phyloP scores from a whole-genome alignment of 2,113 vertebrate species.

The Edolisoma coerulescens region DNA sequence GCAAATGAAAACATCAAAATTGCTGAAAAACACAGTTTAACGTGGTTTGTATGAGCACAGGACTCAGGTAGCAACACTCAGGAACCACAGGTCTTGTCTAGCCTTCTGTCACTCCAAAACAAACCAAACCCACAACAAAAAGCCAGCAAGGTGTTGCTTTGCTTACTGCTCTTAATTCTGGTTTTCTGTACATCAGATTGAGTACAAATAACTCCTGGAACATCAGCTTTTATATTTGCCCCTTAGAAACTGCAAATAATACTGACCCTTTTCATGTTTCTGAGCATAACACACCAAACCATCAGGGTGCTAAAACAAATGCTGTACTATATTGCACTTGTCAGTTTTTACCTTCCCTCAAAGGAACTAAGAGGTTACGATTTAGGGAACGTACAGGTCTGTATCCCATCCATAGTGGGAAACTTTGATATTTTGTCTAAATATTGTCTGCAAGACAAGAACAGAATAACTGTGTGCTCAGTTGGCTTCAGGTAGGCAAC shows the following conservation, averaged over 20 bases:
- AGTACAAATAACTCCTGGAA: not conserved
- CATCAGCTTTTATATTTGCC: not conserved
- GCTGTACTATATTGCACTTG: not conserved
- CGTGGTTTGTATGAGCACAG: not conserved
- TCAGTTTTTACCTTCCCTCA: not conserved
- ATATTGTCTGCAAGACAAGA: not conserved
- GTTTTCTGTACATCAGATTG: not conserved
- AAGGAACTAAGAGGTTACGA: not conserved
- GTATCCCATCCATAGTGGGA: rapidly evolving
- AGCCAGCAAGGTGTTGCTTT: not conserved
- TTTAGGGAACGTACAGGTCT: not conserved
- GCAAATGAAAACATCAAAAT: not conserved
- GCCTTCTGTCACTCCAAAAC: not conserved
- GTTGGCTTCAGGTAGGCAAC: not conserved
- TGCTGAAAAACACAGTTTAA: not conserved
- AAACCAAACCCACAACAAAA: not conserved
- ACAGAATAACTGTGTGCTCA: not conserved
- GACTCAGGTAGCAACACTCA: not conserved
- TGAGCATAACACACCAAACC: not conserved
- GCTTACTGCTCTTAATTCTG: not conserved
- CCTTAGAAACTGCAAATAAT: not conserved
- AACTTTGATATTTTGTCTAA: not conserved
- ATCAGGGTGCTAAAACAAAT: not conserved
- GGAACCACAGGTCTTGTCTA: not conserved
- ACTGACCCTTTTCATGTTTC: not conserved